phyloP scores from a whole-genome alignment of 2,888 invertebrate species.

The Polia nebulosa region DNA sequence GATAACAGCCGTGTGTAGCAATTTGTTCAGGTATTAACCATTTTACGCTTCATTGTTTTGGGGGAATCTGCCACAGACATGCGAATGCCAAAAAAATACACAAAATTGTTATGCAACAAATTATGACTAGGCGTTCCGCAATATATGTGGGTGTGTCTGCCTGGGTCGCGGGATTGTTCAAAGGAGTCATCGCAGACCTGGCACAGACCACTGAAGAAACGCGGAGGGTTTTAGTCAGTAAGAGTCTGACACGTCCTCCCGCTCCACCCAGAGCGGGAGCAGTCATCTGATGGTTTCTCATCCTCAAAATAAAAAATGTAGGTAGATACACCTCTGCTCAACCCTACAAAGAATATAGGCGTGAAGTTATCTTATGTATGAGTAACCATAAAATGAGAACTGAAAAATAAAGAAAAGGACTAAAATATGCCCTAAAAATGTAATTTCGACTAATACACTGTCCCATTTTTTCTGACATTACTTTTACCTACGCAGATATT shows the following conservation, averaged over 20 bases:
- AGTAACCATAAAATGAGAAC: neutral
- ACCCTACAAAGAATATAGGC: too few species aligned
- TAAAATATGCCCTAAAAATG: neutral
- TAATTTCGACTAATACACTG: neutral
- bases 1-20: conserved; percentile 41
- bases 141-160: too few species aligned
- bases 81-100: conserved; percentile 20
- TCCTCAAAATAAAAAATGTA: too few species aligned
- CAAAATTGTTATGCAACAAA: neutral
- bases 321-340: too few species aligned
- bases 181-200: too few species aligned
- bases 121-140: too few species aligned
- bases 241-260: too few species aligned
- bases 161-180: neutral
- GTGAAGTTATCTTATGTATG: neutral
- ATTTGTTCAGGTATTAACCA: conserved; percentile 52
- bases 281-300: too few species aligned
- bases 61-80: conserved; percentile 18
- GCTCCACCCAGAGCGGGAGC: too few species aligned
- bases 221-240: too few species aligned
- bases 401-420: neutral
- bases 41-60: conserved; percentile 40
- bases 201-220: too few species aligned
- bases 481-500: neutral
- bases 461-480: neutral